Evolutionary conservation across 1,140 invertebrate species (phyloP), one percentile per base, ranked within the genome.

Genomic region (Chrysopa pallens): DNA sequence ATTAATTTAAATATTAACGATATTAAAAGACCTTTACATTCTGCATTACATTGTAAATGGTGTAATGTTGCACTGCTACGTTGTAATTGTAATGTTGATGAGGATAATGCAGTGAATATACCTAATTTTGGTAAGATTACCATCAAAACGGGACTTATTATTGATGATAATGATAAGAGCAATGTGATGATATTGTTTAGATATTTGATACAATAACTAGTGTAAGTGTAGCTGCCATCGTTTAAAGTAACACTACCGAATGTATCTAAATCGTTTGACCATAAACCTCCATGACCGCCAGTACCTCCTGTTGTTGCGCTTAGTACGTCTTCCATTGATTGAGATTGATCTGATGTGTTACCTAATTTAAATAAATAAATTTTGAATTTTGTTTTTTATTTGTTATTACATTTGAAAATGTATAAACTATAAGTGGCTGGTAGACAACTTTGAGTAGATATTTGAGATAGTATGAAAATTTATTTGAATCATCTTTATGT

Each of bases 261-360:
- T 38, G 72, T 70, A 36, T 82, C 80, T 15, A 71, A 72, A 62
- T 83, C 81, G 46, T 74, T 74, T 43, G 76, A 74, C 80, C 82
- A 86, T 2, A 23, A 5, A 23, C 17, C 17, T 3, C 17, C 17
- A 23, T 23, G 17, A 23, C 17, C 17, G 17, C 17, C 17, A 23
- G 17, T 23, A 23, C 17, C 17, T 3, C 17, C 17, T 3, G 17
- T 23, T 23, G 17, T 23, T 23, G 17, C 17, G 60, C 75, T 76
- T 53, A 77, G 80, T 1, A 80, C 75, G 61, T 93, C 89, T 58
- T 96, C 89, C 52, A 90, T 82, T 1, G 91, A 95, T 47, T 88
- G 81, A 1, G 88, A 92, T 46, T 84, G 81, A 58, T 96, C 92
- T 0, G 90, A 95, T 3, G 91, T 96, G 53, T 94, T 94, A 23